Base-by-base conservation (phyloP, 2,888 invertebrate species). In the Drosophila melanosoma region DNA sequence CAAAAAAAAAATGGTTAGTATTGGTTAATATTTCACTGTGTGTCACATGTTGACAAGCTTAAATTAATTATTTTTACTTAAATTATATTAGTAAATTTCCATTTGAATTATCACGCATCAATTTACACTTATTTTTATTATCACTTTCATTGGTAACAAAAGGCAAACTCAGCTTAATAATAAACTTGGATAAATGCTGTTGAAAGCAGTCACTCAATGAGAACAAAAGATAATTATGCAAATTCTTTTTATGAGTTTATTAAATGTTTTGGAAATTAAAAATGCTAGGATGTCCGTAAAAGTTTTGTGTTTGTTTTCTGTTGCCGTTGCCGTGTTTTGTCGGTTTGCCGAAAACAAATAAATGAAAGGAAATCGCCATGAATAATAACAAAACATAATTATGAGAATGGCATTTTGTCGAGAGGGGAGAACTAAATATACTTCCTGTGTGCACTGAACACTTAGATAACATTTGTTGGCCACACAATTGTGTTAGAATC, bases 221-320 rank as follows among this genome's bases (percentile, higher is more conserved):
- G 48, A 64, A 54, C 53, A 67, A 64, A 72, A 58, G 82, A 82
- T 83, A 85, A 85, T 80, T 76, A 77, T 82, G 79, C 72, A 80
- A 85, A 82, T 70, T 78, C 69, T 78, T 83, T 87, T 87, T 82
- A 86, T 82, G 76, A 73, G 33, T 80, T 67, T 74, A 74, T 87
- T 83, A 79, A 84, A 85, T 74, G 83, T 81, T 87, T 70, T 52
- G 72, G 69, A 74, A 81, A 87, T 84, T 84, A 76, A 87, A 83
- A 81, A 85, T 79, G 20, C 83, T 79, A 68, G 74, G 72, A 85
- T 81, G 79, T 79, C 69, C 59, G 63, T 29, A 29, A 57, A 87
- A 77, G 52, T 57, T 80, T 26, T 45, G 66, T 68, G 61, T 63
- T 73, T 65, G 62, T 69, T 79, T 54, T 76, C 33, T 56, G 72